These are phyloP conservation scores for Agonopterix arenella DNA, from an alignment of 2,888 invertebrate genomes.

Conservation along the genomic window DNA sequence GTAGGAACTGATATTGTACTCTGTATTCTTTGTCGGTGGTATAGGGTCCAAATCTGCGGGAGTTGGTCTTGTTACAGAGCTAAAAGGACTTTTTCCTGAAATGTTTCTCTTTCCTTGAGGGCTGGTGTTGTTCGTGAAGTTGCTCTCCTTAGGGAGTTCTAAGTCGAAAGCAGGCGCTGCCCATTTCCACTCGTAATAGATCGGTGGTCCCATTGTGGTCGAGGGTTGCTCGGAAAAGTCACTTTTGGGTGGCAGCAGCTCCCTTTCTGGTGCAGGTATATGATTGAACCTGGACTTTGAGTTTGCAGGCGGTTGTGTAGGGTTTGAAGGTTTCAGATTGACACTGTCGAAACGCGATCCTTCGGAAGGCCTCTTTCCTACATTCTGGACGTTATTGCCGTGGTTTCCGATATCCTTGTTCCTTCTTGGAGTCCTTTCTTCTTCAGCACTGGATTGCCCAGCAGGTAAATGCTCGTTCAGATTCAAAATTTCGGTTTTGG, in stretches of 20 bases:
- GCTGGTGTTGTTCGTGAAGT: slow-evolving; percentile 40
- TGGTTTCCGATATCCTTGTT: slow-evolving; percentile 43
- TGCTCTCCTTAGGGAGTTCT: slow-evolving; percentile 69
- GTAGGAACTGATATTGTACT: slow-evolving; percentile 77
- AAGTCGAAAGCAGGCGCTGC: slow-evolving; percentile 78
- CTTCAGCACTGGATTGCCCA: slow-evolving; percentile 57
- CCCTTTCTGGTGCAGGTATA: slow-evolving; percentile 38
- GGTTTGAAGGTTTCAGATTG: slow-evolving; percentile 38
- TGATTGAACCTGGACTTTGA: slow-evolving; percentile 11
- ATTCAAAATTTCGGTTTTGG: slow-evolving; percentile 54
- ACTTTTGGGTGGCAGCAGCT: slow-evolving; percentile 73
- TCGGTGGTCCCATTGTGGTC: slow-evolving; percentile 78
- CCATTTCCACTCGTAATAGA: slow-evolving; percentile 82
- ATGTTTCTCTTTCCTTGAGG: slow-evolving; percentile 28
- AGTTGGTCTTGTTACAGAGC: slow-evolving; percentile 45
- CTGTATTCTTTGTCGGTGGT: slow-evolving; percentile 45
- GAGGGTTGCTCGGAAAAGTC: slow-evolving; percentile 51
- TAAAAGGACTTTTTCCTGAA: slow-evolving; percentile 48
- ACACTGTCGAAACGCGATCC: slow-evolving; percentile 42
- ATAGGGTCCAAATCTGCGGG: slow-evolving; percentile 35
- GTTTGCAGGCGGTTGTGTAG: slow-evolving; percentile 14
- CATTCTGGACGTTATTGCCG: slow-evolving; percentile 37
- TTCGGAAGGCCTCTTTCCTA: slow-evolving; percentile 38
- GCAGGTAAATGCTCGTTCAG: slow-evolving; percentile 55
- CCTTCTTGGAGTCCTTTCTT: slow-evolving; percentile 48